Evolutionary conservation across 2,797 vertebrate genomes (phyloP).

Genomic region (Remorina albescens): DNA sequence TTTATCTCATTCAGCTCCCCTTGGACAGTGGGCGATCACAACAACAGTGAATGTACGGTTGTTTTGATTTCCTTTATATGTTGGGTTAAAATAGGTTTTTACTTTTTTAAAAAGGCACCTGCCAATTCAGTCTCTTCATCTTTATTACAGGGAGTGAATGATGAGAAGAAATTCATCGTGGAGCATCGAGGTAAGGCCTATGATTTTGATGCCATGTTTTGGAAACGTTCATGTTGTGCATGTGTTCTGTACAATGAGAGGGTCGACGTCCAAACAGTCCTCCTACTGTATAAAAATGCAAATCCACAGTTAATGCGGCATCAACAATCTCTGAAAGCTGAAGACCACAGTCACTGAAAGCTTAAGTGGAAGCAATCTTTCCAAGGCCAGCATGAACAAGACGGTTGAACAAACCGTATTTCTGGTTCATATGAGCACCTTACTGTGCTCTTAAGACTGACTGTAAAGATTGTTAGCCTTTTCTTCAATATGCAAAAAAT

Average conservation of each 20-base stretch:
- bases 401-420: background rate
- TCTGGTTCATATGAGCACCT: background rate
- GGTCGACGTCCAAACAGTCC: background rate
- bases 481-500: background rate
- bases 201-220: background rate
- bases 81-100: no score
- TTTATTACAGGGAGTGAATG: constrained; percentile 54
- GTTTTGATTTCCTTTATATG: no score
- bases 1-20: constrained; percentile 43
- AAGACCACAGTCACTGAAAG: background rate
- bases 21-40: constrained; percentile 69
- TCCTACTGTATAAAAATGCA: background rate
- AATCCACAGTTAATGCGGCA: background rate
- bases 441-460: background rate
- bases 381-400: background rate
- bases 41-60: constrained; percentile 63
- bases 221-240: background rate
- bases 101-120: no score
- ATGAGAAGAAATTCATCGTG: constrained; percentile 64
- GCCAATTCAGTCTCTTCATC: background rate
- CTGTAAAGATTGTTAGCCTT: background rate
- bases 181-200: constrained; percentile 60
- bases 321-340: no score
- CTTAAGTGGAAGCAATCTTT: no score
- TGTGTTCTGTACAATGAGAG: background rate